Evolutionary conservation across 2,113 vertebrate genomes (phyloP).

Genomic region (Antennarius striatus): DNA sequence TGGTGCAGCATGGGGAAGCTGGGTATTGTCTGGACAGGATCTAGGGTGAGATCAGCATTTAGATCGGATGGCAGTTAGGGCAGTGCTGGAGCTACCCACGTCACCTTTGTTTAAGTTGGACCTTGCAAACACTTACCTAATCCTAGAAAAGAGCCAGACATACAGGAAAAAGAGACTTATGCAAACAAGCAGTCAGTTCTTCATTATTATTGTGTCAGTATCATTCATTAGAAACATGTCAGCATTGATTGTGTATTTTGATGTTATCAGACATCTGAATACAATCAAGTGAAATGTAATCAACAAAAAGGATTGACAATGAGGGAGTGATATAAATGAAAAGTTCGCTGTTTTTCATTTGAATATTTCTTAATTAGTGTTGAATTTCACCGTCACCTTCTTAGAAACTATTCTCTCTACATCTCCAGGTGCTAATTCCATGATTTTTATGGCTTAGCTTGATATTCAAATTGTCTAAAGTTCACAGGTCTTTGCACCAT

Average conservation of each 20-base stretch:
- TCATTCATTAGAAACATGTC: constrained; percentile 59
- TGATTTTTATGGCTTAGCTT: too few species aligned
- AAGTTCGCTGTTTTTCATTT: constrained; percentile 6
- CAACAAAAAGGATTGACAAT: constrained; percentile 15
- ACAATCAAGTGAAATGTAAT: constrained; percentile 23
- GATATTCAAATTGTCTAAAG: too few species aligned
- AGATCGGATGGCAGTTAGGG: constrained; percentile 66
- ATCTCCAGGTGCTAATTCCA: too few species aligned
- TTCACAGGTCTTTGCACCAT: too few species aligned
- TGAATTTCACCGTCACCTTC: too few species aligned
- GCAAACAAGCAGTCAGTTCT: constrained; percentile 67
- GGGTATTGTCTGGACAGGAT: constrained; percentile 83
- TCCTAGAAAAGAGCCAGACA: constrained; percentile 67
- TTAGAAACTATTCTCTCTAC: too few species aligned
- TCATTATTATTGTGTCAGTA: constrained; percentile 53
- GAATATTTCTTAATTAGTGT: background rate
- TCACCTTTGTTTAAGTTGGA: constrained; percentile 81
- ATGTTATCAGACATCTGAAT: constrained; percentile 36
- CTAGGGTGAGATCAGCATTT: constrained; percentile 73
- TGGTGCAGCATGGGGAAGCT: constrained; percentile 72
- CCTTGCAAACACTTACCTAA: constrained; percentile 60
- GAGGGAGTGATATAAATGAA: background rate
- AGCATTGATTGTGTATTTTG: constrained; percentile 51
- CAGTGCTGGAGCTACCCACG: constrained; percentile 53
- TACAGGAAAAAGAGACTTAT: constrained; percentile 71